Base-by-base conservation (phyloP, 2,113 vertebrate species). In the Microcebus ravelobensis region DNA sequence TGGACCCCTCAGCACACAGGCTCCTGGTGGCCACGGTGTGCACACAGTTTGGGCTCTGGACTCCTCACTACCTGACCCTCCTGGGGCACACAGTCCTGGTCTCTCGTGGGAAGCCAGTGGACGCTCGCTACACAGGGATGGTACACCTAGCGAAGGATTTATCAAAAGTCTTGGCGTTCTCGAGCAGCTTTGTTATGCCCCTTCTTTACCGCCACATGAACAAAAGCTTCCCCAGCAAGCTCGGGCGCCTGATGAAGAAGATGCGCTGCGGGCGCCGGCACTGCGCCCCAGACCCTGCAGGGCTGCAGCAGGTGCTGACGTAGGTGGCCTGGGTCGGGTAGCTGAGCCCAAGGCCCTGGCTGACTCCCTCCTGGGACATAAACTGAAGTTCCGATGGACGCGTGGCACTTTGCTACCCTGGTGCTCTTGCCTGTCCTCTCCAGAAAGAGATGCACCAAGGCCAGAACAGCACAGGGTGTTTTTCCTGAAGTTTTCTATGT, bases 1-100 rank as follows among this genome's bases (percentile, higher is more conserved):
- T 99, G 83, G 99, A 99, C 96, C 99, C 99, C 0, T 99, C 99
- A 0, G 99, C 99, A 95, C 99, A 99, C 98, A 98, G 99, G 95
- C 99, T 99, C 74, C 98, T 99, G 93, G 98, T 99, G 12, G 99
- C 99, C 63, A 99, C 99, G 0, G 99, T 99, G 90, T 99, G 99
- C 20, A 98, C 99, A 0, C 99, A 99, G 98, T 99, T 99, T 42
- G 98, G 98, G 0, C 98, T 99, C 14, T 99, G 99, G 99, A 99
- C 99, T 0, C 99, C 99, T 0, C 99, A 99, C 95, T 99, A 99
- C 6, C 97, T 99, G 94, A 99, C 97, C 21, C 99, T 99, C 82
- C 97, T 99, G 97, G 99, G 99, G 23, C 99, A 99, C 98, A 99
- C 99, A 0, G 97, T 99, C 31, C 98, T 98, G 1, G 98, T 98